phyloP scores from a whole-genome alignment of 2,113 vertebrate genomes.

The Equus quagga region DNA sequence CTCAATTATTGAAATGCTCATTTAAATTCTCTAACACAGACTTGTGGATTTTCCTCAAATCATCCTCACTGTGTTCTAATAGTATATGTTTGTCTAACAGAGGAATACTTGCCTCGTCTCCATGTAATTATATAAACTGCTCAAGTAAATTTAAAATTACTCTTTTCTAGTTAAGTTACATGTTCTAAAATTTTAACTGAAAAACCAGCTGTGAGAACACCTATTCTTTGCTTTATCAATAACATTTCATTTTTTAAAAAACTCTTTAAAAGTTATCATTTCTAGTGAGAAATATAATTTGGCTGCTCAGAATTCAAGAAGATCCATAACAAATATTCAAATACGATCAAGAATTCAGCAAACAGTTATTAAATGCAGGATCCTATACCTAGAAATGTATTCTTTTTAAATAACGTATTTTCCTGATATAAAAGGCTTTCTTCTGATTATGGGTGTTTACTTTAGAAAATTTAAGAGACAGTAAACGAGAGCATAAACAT shows the following conservation, averaged over 20 bases:
- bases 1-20: constrained; percentile 85
- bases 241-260: not conserved
- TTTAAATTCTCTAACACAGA: constrained; percentile 80
- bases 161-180: constrained; percentile 71
- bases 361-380: not conserved
- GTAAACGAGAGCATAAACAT: not conserved
- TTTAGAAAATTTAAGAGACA: not conserved
- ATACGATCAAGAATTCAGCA: not conserved
- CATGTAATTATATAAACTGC: constrained; percentile 76
- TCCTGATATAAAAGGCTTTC: not conserved
- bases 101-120: constrained; percentile 73
- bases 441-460: not conserved
- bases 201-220: constrained; percentile 41
- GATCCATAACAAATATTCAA: constrained; percentile 13
- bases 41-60: constrained; percentile 80
- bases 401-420: not conserved
- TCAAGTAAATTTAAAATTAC: constrained; percentile 75
- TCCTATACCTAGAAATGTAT: not conserved
- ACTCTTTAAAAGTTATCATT: not conserved
- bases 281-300: not conserved
- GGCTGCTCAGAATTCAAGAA: constrained; percentile 22
- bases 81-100: constrained; percentile 80
- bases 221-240: constrained; percentile 2
- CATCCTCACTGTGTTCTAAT: constrained; percentile 82
- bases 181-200: constrained; percentile 59